A percentile compares a stretch with the other conserved stretches of the same genome.
Conservation (phyloP, 1,140 invertebrate genomes). For the Atopsyche davidsoni region DNA sequence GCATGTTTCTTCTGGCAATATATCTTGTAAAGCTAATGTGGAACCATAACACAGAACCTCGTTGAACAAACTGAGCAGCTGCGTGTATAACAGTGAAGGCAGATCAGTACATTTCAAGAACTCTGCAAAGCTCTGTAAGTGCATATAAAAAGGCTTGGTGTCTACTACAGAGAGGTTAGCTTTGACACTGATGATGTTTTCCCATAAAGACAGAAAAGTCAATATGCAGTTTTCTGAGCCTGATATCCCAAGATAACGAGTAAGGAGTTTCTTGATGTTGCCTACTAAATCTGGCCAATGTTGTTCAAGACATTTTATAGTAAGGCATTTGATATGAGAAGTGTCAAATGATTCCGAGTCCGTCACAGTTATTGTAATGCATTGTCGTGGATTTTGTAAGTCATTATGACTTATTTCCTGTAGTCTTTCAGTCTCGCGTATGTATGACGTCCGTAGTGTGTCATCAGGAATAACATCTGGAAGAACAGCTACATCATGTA, state of each 20-base stretch:
- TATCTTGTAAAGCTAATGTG: conserved; percentile 78
- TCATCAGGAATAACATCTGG: neutral
- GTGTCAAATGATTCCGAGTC: conserved; percentile 77
- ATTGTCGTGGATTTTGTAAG: conserved; percentile 45
- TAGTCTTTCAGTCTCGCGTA: neutral
- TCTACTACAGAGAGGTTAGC: conserved; percentile 83
- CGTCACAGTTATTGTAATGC: conserved; percentile 61
- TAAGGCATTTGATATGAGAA: conserved; percentile 74
- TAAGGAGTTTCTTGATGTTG: conserved; percentile 55
- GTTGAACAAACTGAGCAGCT: conserved; percentile 76
- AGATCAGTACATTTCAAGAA: conserved; percentile 64
- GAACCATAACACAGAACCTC: conserved; percentile 86
- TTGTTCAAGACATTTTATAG: conserved; percentile 74
- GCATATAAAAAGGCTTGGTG: conserved; percentile 81
- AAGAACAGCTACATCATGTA: conserved; percentile 7
- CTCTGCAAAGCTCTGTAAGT: conserved; percentile 72
- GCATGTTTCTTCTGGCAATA: conserved; percentile 80
- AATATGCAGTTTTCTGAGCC: conserved; percentile 64
- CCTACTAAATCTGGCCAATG: conserved; percentile 74
- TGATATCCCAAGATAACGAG: conserved; percentile 49
- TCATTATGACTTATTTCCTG: neutral
- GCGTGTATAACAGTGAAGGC: conserved; percentile 75
- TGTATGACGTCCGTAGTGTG: neutral
- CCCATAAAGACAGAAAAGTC: conserved; percentile 80
- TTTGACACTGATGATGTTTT: conserved; percentile 85